Conservation (phyloP, 2,113 vertebrate species). For the Phrynocephalus versicolor region DNA sequence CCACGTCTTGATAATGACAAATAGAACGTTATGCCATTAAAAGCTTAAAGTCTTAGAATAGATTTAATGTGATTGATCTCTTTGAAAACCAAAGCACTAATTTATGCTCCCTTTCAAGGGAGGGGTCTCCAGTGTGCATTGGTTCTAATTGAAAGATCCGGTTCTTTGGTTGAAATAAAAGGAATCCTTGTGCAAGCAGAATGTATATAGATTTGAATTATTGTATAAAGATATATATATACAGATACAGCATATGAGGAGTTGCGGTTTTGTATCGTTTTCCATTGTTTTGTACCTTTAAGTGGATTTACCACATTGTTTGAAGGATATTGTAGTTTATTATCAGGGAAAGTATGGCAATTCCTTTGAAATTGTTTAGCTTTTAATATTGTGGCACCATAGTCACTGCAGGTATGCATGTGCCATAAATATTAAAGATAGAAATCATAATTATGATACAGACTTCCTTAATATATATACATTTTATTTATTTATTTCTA, state of each 20-base stretch:
- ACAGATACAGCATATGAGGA: neutral
- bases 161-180: neutral
- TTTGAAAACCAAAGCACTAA: neutral
- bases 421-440: neutral
- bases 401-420: neutral
- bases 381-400: neutral
- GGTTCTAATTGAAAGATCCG: neutral
- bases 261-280: neutral
- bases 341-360: no score
- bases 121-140: neutral
- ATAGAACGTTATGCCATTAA: no score
- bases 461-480: neutral
- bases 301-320: neutral
- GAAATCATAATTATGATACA: neutral
- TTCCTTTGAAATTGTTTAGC: no score
- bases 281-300: neutral
- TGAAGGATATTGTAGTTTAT: neutral
- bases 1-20: neutral
- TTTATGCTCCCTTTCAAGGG: neutral
- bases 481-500: conserved; percentile 16
- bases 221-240: neutral
- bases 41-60: neutral
- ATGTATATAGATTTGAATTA: neutral
- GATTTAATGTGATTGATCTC: neutral
- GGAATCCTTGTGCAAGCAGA: neutral